These are phyloP conservation scores for Cosmopolites sordidus DNA, from an alignment of 2,888 invertebrate species.

Conservation along the genomic window DNA sequence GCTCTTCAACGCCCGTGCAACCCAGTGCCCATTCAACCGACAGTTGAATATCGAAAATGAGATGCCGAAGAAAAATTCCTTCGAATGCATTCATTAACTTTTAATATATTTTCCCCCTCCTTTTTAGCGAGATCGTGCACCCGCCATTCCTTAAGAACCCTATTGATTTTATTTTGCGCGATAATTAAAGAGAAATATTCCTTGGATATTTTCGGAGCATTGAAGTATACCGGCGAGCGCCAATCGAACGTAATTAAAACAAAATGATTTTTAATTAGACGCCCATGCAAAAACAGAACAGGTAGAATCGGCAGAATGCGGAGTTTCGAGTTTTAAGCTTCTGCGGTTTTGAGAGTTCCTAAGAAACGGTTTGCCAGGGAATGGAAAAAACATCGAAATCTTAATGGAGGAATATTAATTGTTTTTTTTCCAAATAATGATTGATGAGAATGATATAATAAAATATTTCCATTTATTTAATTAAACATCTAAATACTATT, in stretches of 20 bases:
- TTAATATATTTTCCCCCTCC: constrained; percentile 16
- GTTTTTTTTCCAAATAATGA: not conserved
- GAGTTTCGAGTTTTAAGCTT: constrained; percentile 5
- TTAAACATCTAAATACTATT: too few species aligned
- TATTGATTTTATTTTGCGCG: constrained; percentile 21
- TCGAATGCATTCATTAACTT: constrained; percentile 11
- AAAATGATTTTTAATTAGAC: constrained; percentile 19
- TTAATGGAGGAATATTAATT: constrained; percentile 1
- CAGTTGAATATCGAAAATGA: constrained; percentile 10
- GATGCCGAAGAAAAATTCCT: constrained; percentile 10
- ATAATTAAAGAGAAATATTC: constrained; percentile 25
- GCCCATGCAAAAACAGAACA: constrained; percentile 13
- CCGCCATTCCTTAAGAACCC: constrained; percentile 8
- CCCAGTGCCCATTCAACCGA: constrained; percentile 1
- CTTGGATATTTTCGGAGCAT: not conserved
- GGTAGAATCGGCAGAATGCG: constrained; percentile 3
- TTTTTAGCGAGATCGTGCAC: constrained; percentile 6
- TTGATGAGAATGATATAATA: too few species aligned
- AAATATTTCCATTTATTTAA: too few species aligned
- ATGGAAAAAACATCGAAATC: constrained; percentile 1
- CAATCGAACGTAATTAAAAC: constrained; percentile 20
- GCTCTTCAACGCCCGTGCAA: not conserved
- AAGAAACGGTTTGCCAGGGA: constrained; percentile 2
- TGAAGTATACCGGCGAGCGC: constrained; percentile 13
- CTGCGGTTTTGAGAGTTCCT: not conserved